Evolutionary conservation across 2,888 invertebrate genomes (phyloP).

Genomic region (Pristionchus japonicus): DNA sequence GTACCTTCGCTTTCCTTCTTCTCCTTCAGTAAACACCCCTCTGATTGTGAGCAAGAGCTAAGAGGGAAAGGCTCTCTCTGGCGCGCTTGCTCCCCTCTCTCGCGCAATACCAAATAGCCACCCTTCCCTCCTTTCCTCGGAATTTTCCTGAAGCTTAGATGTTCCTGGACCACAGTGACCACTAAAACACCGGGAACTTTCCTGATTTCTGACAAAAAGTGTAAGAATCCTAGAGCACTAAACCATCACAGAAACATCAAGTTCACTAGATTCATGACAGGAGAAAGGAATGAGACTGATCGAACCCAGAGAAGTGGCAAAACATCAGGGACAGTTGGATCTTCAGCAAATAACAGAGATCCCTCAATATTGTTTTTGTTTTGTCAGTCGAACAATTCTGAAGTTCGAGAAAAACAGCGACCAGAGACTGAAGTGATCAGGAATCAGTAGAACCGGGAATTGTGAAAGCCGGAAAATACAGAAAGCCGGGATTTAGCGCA

Average conservation of each 20-base stretch:
- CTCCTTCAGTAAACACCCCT: conserved; percentile 27
- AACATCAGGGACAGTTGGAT: not conserved
- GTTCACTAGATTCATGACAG: no score
- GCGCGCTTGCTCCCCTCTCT: no score
- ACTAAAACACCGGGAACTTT: not conserved
- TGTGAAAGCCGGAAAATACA: not conserved
- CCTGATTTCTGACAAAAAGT: no score
- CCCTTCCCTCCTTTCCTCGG: not conserved
- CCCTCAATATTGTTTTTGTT: not conserved
- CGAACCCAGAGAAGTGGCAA: not conserved
- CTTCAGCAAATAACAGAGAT: not conserved
- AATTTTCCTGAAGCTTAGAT: not conserved
- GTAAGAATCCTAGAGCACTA: no score
- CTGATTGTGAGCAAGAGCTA: conserved; percentile 19
- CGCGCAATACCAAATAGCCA: conserved; percentile 33
- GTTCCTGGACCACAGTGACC: not conserved
- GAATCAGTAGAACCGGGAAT: not conserved
- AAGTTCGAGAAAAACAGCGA: not conserved
- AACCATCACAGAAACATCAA: no score
- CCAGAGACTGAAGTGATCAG: not conserved
- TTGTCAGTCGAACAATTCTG: not conserved
- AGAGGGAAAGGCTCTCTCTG: conserved; percentile 12
- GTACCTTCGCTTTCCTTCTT: not conserved
- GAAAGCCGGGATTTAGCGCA: no score
- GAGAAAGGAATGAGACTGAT: no score